These are phyloP conservation scores for Chalcosyrphus nemorum DNA, from an alignment of 2,888 invertebrate species.

Conservation along the genomic window DNA sequence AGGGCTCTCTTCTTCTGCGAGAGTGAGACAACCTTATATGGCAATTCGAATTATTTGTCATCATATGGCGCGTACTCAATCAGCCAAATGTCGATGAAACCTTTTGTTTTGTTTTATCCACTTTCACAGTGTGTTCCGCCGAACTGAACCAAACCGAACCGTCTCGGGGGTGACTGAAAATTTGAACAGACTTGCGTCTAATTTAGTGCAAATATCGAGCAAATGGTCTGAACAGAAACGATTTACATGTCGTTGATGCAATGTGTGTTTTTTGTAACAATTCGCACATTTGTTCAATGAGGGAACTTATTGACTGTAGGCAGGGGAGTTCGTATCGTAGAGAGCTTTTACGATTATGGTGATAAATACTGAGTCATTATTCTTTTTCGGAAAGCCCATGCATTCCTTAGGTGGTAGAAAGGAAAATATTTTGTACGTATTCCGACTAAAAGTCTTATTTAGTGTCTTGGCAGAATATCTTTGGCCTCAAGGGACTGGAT, in stretches of 20 bases:
- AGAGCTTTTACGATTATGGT: background rate
- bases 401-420: too few relatives aligned
- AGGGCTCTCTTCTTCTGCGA: constrained; percentile 48
- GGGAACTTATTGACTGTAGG: constrained; percentile 7
- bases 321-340: background rate
- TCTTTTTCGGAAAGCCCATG: too few relatives aligned
- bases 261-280: constrained; percentile 41
- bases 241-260: constrained; percentile 50
- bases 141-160: too few relatives aligned
- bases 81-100: constrained; percentile 73
- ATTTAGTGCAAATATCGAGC: constrained; percentile 79
- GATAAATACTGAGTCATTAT: constrained; percentile 48
- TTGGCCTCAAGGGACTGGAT: too few relatives aligned
- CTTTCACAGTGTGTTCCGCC: background rate
- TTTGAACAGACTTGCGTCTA: constrained; percentile 79
- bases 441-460: too few relatives aligned
- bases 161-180: constrained; percentile 73
- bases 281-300: constrained; percentile 71
- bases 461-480: too few relatives aligned
- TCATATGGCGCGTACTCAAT: constrained; percentile 70
- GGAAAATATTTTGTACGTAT: too few relatives aligned
- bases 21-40: constrained; percentile 34
- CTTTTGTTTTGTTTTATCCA: constrained; percentile 44
- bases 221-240: constrained; percentile 70
- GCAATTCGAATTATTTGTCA: constrained; percentile 61